Base-by-base conservation (phyloP, 2,113 vertebrate species). In the Urocitellus parryii region DNA sequence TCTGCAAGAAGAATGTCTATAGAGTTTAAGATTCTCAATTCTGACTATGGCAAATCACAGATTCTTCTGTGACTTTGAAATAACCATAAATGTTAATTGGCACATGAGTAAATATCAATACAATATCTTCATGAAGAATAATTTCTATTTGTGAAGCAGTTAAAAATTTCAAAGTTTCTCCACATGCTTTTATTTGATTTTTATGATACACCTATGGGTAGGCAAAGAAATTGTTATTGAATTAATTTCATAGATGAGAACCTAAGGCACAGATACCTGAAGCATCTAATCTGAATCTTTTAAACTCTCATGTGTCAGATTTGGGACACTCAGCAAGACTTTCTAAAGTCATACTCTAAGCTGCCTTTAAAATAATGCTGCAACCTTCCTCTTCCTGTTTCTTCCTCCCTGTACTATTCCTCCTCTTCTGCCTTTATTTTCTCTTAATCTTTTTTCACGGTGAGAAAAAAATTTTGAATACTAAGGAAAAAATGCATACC, bases 31-130 rank as follows among this genome's bases (percentile, higher is more conserved):
- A 65, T 0, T 32, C 76, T 67, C 11, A 74, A 20, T 67, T 78
- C 48, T 82, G 20, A 70, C 0, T 82, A 70, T 32, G 63, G 1
- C 7, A 88, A 48, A 73, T 37, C 12, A 70, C n/a, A 63, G 45
- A 77, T 34, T 80, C 91, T 65, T 82, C 73, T 34, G 20, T 74
- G 45, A 94, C n/a, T 86, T 91, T 91, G 10, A 95, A 91, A 73
- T 94, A 34, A 61, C 13, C 2, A 6, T 45, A 90, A 81, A 56
- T 53, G 88, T 29, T 74, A 12, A 42, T n/a, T 86, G 9, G 1
- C 5, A 53, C 25, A 53, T 67, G n/a, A 7, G 27, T 39, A 20
- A 45, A 92, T 34, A 17, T 56, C 74, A 78, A 29, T 61, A 72
- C 93, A 72, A 77, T 53, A 81, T 63, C 34, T 85, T 67, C 10